Evolutionary conservation across 2,797 vertebrate species (phyloP), one percentile per base, ranked within the genome.

Genomic region (Coccyzus lansbergi): DNA sequence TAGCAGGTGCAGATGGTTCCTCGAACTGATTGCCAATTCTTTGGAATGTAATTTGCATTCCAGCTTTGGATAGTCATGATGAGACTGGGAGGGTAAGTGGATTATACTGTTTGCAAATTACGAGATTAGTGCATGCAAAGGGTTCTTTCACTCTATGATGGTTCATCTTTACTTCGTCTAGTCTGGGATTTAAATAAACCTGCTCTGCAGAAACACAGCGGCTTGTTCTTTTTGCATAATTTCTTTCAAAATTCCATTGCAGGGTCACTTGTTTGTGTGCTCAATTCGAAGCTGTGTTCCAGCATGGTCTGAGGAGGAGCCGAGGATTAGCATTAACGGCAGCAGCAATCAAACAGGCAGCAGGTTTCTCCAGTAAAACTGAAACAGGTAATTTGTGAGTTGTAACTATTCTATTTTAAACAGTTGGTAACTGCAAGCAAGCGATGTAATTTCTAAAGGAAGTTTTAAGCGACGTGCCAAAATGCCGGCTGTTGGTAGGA

Each of bases 211-310:
- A 68, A 77, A 38, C n/a, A 5, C 26, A 11, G 52, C 16, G 59
- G 34, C 21, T 51, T 59, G 42, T n/a, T 70, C 12, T 82, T 74
- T 90, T 58, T 24, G 36, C 31, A 1, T 51, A 29, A 6, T 33
- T 92, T 93, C 17, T 26, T 56, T 33, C 44, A 51, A 75, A 81
- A 10, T 95, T 94, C 80, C 94, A n/a, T 96, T 88, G 82, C 98
- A 99, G 99, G 96, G 99, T 99, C 64, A 99, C 99, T 89, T 99
- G 99, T 92, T 97, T 99, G 77, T 99, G 99, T 40, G 99, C 99
- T 92, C 99, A 99, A 98, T 99, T 99, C 90, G 99, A 99, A 95
- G 98, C 98, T 0, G 99, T 99, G 88, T 97, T 99, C 83, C 99
- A 99, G 97, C 99, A 99, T 20, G 99, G 99, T 59, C 97, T 99